Evolutionary conservation across 1,140 invertebrate genomes (phyloP), one percentile per base, ranked within the genome.

Genomic region (Habropoda laboriosa): DNA sequence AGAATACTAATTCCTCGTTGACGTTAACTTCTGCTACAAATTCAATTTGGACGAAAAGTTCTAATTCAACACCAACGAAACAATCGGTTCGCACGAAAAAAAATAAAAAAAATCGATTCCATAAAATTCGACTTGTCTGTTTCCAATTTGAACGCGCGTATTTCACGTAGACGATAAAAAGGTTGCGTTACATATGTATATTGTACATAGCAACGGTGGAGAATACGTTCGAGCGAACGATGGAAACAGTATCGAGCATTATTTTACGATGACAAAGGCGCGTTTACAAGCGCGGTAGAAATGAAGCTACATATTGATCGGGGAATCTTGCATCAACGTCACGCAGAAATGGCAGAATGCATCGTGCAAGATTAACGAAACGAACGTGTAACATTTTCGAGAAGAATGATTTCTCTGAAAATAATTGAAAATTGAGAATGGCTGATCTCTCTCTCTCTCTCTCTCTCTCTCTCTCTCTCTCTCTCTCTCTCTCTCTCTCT

Each of bases 281-380:
- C 47, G 55, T 68, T 68, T 47, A 32, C 27, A 70, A 64, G 60
- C 63, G 32, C 10, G 27, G 45, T 16, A 40, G 61, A 61, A 55
- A 42, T 13, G 45, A 32, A 57, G 63, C 55, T 53, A 13, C 5
- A 40, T 75, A 75, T 75, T 42, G 73, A 77, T 77, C 74, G 53
- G n/a, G 74, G 67, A 60, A 51, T 67, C 21, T 67, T n/a, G 64
- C 42, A 30, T 55, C 13, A 47, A 58, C 35, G 24, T 7, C 35
- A 24, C 32, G 3, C 38, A 35, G 40, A 47, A 60, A 64, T 38
- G 51, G 18, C 13, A 8, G 53, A 38, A 45, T 21, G 1, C n/a
- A n/a, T 16, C 30, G 5, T 30, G 38, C 6, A 27, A 6, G 40
- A 49, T 67, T 32, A 32, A 21, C 21, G n/a, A 5, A 32, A n/a